These are phyloP conservation scores for Sipha flava DNA, from an alignment of 1,140 invertebrate genomes.

Conservation along the genomic window DNA sequence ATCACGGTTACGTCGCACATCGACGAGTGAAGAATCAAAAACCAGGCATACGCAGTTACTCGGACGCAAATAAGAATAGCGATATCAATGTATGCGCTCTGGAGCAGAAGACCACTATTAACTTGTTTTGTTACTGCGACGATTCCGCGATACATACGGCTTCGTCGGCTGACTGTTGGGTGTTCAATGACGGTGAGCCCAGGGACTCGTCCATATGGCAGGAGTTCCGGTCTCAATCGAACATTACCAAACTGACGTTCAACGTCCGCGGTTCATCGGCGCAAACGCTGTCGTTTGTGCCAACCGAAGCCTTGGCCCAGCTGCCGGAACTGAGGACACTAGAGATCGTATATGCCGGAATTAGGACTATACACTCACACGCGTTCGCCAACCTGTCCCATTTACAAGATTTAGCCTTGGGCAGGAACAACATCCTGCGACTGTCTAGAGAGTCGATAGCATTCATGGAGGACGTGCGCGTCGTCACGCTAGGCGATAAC, in stretches of 20 bases:
- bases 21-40: neutral
- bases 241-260: slow-evolving; percentile 58
- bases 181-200: slow-evolving; percentile 55
- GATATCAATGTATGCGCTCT: slow-evolving; percentile 46
- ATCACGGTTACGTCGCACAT: neutral
- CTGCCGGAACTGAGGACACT: slow-evolving; percentile 56
- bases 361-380: slow-evolving; percentile 55
- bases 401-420: slow-evolving; percentile 56
- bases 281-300: slow-evolving; percentile 54
- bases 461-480: slow-evolving; percentile 54
- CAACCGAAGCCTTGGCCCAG: slow-evolving; percentile 55
- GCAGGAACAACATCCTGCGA: slow-evolving; percentile 56
- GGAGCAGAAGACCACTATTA: slow-evolving; percentile 39
- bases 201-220: slow-evolving; percentile 57
- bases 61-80: neutral
- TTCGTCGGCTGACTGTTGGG: slow-evolving; percentile 51
- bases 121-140: slow-evolving; percentile 48
- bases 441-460: slow-evolving; percentile 59
- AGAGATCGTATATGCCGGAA: slow-evolving; percentile 60
- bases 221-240: slow-evolving; percentile 58
- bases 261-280: slow-evolving; percentile 54
- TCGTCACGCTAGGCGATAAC: slow-evolving; percentile 62
- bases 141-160: slow-evolving; percentile 42
- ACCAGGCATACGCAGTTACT: neutral
- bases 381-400: slow-evolving; percentile 61